These are phyloP conservation scores for Halocynthia aurantium DNA, from an alignment of 23 tunicate species.

Conservation along the genomic window DNA sequence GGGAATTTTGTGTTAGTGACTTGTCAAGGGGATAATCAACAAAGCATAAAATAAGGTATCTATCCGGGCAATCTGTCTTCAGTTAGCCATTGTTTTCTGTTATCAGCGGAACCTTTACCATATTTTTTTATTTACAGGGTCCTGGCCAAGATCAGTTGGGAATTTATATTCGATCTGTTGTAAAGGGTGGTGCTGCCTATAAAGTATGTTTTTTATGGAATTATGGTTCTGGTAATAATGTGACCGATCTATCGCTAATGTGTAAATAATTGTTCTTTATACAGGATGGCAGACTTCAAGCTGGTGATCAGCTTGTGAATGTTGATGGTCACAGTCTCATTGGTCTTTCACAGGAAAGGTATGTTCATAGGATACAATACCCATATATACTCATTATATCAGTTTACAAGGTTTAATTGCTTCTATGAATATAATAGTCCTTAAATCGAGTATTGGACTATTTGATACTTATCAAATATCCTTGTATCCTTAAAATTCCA, in stretches of 20 bases:
- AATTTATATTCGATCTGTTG: constrained; percentile 86
- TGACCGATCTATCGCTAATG: background rate
- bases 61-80: too few relatives aligned
- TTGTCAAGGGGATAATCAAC: too few relatives aligned
- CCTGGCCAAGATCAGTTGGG: constrained; percentile 48
- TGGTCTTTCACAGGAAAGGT: constrained; percentile 83
- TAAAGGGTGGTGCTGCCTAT: constrained; percentile 74
- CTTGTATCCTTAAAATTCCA: too few relatives aligned
- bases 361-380: background rate
- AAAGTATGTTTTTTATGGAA: constrained; percentile 24
- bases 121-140: constrained; percentile 29
- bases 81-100: too few relatives aligned
- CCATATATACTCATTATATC: background rate
- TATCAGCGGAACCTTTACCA: background rate
- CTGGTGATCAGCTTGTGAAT: constrained; percentile 84
- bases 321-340: constrained; percentile 75
- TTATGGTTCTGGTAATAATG: background rate
- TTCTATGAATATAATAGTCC: too few relatives aligned
- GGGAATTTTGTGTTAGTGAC: too few relatives aligned
- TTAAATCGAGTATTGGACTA: too few relatives aligned
- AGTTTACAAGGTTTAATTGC: too few relatives aligned
- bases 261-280: constrained; percentile 1
- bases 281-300: constrained; percentile 87
- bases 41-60: too few relatives aligned
- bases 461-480: too few relatives aligned